These are phyloP conservation scores for Himalopsyche kuldschensis DNA, from an alignment of 2,888 invertebrate species.

Conservation along the genomic window DNA sequence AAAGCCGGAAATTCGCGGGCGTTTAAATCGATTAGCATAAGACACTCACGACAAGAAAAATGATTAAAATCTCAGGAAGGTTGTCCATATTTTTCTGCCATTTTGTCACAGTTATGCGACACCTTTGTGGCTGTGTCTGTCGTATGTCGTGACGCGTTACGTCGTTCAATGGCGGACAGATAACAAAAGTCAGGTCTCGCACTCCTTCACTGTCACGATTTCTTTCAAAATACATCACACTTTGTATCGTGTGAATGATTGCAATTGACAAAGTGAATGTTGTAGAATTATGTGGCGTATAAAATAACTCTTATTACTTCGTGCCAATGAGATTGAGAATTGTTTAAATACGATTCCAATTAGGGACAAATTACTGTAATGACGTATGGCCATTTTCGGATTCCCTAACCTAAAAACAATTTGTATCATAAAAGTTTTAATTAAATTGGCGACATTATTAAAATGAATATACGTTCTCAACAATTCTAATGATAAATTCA, in stretches of 20 bases:
- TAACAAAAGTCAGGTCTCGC: not conserved
- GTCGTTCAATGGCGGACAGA: not conserved
- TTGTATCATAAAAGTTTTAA: no score
- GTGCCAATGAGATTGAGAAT: not conserved
- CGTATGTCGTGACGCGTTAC: not conserved
- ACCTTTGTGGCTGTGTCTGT: not conserved
- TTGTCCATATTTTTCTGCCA: not conserved
- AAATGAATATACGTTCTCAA: no score
- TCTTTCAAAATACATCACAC: not conserved
- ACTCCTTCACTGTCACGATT: not conserved
- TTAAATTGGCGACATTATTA: no score
- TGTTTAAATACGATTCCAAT: not conserved
- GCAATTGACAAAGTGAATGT: not conserved
- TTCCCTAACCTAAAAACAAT: no score
- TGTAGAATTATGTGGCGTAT: not conserved
- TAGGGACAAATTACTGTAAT: not conserved
- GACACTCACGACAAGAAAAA: not conserved
- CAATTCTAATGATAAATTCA: no score
- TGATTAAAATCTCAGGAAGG: not conserved
- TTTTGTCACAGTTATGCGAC: not conserved
- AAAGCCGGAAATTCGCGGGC: not conserved
- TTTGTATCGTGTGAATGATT: not conserved
- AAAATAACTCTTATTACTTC: not conserved
- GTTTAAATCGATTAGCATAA: not conserved
- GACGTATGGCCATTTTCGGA: no score